Percentiles rank a stretch among this genome's conserved stretches.
Evolutionary conservation across 2,888 invertebrate species (phyloP).

Genomic region (Drosophila paramelanica): DNA sequence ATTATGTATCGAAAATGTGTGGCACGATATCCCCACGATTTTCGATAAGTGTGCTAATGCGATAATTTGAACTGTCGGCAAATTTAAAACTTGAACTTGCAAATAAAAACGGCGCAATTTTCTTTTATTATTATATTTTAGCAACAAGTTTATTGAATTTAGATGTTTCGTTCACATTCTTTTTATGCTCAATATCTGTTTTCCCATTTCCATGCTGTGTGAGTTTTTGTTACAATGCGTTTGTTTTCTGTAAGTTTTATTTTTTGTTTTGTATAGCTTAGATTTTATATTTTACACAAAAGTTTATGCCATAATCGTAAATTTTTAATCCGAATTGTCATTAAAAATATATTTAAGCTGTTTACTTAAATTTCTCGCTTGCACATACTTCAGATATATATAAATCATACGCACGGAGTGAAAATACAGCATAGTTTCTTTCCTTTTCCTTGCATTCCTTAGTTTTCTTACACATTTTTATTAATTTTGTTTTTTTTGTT

Average conservation of each 20-base stretch:
- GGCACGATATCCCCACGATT: background rate
- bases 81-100: background rate
- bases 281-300: conserved; percentile 73
- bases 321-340: conserved; percentile 63
- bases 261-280: conserved; percentile 57
- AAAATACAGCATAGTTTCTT: conserved; percentile 51
- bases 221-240: conserved; percentile 80
- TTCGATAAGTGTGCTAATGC: conserved; percentile 2
- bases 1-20: background rate
- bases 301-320: conserved; percentile 77
- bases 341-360: conserved; percentile 76
- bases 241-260: conserved; percentile 49
- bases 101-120: conserved; percentile 27
- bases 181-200: conserved; percentile 66
- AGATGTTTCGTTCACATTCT: conserved; percentile 73
- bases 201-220: conserved; percentile 66
- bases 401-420: conserved; percentile 61
- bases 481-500: conserved; percentile 15
- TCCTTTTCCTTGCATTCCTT: conserved; percentile 18
- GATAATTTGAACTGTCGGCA: background rate
- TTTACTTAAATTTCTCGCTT: conserved; percentile 65
- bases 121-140: conserved; percentile 70
- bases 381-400: conserved; percentile 63
- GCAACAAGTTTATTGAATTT: conserved; percentile 84
- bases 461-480: conserved; percentile 20